phyloP scores from a whole-genome alignment of 2,113 vertebrate genomes.

The Rhombomys opimus region DNA sequence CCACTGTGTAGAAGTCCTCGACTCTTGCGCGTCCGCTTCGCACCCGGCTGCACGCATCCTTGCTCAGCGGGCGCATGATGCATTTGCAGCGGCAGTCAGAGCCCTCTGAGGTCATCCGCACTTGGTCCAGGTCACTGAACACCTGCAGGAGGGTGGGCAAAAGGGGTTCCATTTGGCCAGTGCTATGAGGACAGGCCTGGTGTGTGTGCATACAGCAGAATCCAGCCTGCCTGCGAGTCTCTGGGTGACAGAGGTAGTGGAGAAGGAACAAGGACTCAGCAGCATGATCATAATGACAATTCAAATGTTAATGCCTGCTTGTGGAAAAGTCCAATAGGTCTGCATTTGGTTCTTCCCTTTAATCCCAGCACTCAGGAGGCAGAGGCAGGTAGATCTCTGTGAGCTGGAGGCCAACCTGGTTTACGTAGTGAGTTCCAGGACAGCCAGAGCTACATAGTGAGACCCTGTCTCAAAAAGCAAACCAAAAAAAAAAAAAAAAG shows the following conservation, averaged over 20 bases:
- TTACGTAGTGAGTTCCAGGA: background rate
- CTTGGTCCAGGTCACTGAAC: constrained; percentile 93
- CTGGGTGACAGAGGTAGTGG: background rate
- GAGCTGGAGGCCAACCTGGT: background rate
- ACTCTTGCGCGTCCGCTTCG: constrained; percentile 88
- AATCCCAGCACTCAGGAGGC: background rate
- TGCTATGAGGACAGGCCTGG: background rate
- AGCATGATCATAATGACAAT: background rate
- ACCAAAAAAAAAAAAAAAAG: background rate
- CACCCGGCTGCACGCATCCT: constrained; percentile 93
- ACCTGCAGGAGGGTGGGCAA: constrained; percentile 80
- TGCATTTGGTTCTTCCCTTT: background rate
- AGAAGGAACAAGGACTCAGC: background rate
- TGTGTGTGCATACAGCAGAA: background rate
- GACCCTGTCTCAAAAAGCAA: background rate
- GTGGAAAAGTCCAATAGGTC: background rate
- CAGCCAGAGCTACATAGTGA: background rate
- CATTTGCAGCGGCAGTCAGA: constrained; percentile 98
- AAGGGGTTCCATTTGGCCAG: background rate
- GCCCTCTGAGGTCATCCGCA: constrained; percentile 96
- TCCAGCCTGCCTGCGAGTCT: too few species aligned
- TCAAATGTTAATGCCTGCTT: background rate
- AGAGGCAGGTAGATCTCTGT: background rate
- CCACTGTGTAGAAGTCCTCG: constrained; percentile 98
- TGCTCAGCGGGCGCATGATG: constrained; percentile 95